Base-by-base conservation (phyloP, 2,113 vertebrate species). In the Psettodes erumei region DNA sequence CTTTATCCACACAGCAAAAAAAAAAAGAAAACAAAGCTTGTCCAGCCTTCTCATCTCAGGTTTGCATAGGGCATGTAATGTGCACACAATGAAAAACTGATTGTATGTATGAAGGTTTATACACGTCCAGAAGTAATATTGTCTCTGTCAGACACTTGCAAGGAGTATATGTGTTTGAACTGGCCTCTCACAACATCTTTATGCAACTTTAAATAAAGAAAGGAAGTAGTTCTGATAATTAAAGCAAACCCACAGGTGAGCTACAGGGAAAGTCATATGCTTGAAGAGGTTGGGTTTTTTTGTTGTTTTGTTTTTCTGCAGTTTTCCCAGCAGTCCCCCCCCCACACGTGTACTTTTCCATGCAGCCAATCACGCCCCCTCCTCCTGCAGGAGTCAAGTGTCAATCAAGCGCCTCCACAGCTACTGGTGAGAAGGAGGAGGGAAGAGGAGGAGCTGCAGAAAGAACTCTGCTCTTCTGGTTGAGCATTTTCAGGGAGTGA, bases 21-120 rank as follows among this genome's bases (percentile, higher is more conserved):
- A 50, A 48, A 11, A 47, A 47, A 35, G 13, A n/a, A 65, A 53
- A 69, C 66, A 45, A 30, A 67, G 68, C 82, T 75, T 28, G 64
- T 88, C 79, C 82, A 79, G 81, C 79, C 48, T 35, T 77, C n/a
- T 47, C 18, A 48, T 72, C n/a, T n/a, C n/a, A n/a, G 81, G 88
- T 92, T 94, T 95, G 92, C 93, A 93, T 93, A 94, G 92, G 87
- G 86, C 77, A 80, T 93, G 89, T 91, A 71, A 89, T 84, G 85
- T 85, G 85, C 88, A 85, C 83, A 88, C 79, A 89, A 76, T 71
- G n/a, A 76, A 72, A 74, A 80, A 81, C 60, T 42, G 72, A 74
- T 66, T 21, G 59, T 71, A 74, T 50, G 77, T 60, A 79, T 84
- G 85, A 72, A 68, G 78, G 69, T 82, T 75, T 86, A 76, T 75